Evolutionary conservation across 2,113 vertebrate species (phyloP).

Genomic region (Bubo scandiacus): DNA sequence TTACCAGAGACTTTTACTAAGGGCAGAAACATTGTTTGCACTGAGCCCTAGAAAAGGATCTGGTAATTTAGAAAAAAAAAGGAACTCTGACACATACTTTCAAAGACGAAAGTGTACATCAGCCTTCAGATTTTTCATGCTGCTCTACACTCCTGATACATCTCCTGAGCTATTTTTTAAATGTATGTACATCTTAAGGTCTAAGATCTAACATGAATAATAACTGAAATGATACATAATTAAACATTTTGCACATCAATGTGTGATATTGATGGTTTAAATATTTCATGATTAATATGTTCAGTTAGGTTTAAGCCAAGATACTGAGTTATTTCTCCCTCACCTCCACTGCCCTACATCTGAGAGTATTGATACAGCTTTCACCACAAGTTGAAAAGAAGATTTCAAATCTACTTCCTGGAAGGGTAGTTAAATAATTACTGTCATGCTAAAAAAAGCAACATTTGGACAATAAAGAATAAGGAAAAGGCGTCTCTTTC

Average conservation of each 20-base stretch:
- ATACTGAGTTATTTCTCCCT: conserved; percentile 53
- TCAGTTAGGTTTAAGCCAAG: conserved; percentile 62
- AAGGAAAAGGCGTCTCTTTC: not conserved
- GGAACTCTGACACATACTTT: not conserved
- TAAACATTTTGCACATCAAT: conserved; percentile 67
- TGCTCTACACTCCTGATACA: conserved; percentile 29
- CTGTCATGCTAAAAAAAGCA: not conserved
- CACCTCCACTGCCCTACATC: conserved; percentile 30
- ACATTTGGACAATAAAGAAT: not conserved
- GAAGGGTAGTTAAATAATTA: conserved; percentile 51
- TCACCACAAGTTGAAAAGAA: not conserved
- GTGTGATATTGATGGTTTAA: conserved; percentile 70
- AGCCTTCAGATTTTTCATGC: conserved; percentile 46
- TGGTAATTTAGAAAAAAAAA: not conserved
- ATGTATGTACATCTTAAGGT: conserved; percentile 63
- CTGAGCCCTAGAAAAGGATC: not conserved
- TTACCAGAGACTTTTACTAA: not conserved
- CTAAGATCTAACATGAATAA: conserved; percentile 70
- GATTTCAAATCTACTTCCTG: conserved; percentile 37
- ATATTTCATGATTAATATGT: conserved; percentile 71
- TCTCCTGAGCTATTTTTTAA: conserved; percentile 65
- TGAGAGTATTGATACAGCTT: conserved; percentile 24
- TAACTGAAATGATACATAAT: conserved; percentile 70
- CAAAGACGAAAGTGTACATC: not conserved
- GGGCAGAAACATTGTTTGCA: not conserved